Percentiles rank a stretch among this genome's conserved stretches.
Conservation (phyloP, 2,888 invertebrate species). For the Ptychoptera contaminata region DNA sequence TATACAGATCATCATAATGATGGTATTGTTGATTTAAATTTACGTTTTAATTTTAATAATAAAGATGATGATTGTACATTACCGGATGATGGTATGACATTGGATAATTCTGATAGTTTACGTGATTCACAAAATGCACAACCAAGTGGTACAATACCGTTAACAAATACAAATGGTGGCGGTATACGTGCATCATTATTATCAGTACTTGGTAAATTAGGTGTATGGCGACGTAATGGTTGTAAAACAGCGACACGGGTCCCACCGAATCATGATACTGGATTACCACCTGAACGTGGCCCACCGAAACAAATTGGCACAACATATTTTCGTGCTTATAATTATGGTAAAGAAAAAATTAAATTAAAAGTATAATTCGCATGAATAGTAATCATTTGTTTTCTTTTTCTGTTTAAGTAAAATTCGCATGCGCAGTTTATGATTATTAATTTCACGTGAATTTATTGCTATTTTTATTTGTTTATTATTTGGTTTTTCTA, state of each 20-base stretch:
- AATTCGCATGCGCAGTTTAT: no score
- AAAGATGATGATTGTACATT: background rate
- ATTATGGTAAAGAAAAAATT: no score
- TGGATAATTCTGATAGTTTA: background rate
- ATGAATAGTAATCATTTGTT: no score
- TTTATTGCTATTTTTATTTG: no score
- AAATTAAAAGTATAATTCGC: background rate
- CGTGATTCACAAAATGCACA: slow-evolving; percentile 7
- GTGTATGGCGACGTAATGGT: slow-evolving; percentile 17
- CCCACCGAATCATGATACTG: slow-evolving; percentile 2
- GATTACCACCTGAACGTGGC: slow-evolving; percentile 1
- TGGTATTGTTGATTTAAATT: slow-evolving; percentile 3
- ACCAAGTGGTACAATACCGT: slow-evolving; percentile 6
- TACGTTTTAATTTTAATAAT: background rate
- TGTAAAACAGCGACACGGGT: slow-evolving; percentile 3
- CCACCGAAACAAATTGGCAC: background rate
- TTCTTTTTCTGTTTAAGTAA: no score
- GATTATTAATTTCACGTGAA: no score
- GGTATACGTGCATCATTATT: slow-evolving; percentile 18
- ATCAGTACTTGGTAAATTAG: slow-evolving; percentile 19
- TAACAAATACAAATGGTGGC: slow-evolving; percentile 5
- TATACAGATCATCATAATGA: slow-evolving; percentile 6
- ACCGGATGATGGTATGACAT: no score
- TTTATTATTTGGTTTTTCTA: no score
- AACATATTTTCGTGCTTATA: background rate